A percentile compares a stretch with the other conserved stretches of the same genome.
Evolutionary conservation across 2,888 invertebrate genomes (phyloP).

Genomic region (Himalopsyche tibetana): DNA sequence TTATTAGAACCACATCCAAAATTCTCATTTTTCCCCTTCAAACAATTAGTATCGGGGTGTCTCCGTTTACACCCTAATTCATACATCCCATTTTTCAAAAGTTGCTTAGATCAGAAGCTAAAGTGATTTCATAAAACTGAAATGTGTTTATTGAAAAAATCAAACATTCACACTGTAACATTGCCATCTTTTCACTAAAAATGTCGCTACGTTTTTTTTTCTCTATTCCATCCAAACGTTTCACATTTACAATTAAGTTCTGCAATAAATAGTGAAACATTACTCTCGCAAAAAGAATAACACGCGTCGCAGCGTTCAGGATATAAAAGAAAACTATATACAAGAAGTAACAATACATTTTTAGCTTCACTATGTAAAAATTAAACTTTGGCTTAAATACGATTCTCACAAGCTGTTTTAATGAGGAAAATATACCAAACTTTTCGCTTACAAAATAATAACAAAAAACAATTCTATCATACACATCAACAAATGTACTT

Average conservation of each 20-base stretch:
- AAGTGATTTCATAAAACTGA: conserved; percentile 42
- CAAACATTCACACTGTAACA: conserved; percentile 37
- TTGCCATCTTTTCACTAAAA: conserved; percentile 38
- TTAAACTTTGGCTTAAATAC: conserved; percentile 42
- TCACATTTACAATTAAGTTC: not conserved
- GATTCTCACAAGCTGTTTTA: conserved; percentile 42
- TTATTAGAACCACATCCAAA: conserved; percentile 50
- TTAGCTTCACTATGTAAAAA: conserved; percentile 32
- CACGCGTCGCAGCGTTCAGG: not conserved
- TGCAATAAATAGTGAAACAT: conserved; percentile 24
- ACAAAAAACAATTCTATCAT: conserved; percentile 11
- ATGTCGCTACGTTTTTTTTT: conserved; percentile 23
- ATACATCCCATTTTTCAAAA: conserved; percentile 37
- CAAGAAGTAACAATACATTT: conserved; percentile 29
- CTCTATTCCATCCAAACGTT: not conserved
- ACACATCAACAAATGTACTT: conserved; percentile 33
- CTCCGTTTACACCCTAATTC: not conserved
- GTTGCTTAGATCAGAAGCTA: conserved; percentile 36
- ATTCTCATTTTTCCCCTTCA: conserved; percentile 41
- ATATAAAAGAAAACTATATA: conserved; percentile 26
- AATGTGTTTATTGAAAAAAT: conserved; percentile 40
- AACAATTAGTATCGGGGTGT: conserved; percentile 9
- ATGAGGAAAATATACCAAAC: conserved; percentile 42
- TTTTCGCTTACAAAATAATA: conserved; percentile 21
- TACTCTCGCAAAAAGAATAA: not conserved